Conservation (phyloP, 2,888 invertebrate genomes). For the Gari tellinella region DNA sequence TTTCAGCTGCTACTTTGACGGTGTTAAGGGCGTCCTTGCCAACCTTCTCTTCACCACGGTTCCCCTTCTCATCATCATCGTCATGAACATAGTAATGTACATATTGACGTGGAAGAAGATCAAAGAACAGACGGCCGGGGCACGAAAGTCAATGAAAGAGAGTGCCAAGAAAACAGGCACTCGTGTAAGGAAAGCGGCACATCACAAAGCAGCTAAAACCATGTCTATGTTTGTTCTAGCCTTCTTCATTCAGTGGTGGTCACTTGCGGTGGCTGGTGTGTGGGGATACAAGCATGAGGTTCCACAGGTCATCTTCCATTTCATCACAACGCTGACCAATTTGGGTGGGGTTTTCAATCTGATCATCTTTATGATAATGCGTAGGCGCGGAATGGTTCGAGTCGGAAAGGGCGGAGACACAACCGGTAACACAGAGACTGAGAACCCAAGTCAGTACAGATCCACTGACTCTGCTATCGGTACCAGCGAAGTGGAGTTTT, state of each 20-base stretch:
- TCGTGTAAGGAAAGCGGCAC: not conserved
- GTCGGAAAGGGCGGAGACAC: too few species aligned
- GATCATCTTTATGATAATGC: constrained; percentile 47
- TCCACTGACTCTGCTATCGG: too few species aligned
- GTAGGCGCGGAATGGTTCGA: constrained; percentile 3
- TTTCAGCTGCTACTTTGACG: constrained; percentile 65
- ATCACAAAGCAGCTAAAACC: constrained; percentile 48
- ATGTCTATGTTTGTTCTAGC: constrained; percentile 60
- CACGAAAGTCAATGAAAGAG: constrained; percentile 18
- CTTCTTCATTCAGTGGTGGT: constrained; percentile 62
- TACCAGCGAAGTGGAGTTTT: too few species aligned
- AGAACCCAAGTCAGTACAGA: too few species aligned
- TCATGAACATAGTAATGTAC: constrained; percentile 55
- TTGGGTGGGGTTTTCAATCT: constrained; percentile 56
- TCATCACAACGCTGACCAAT: constrained; percentile 58
- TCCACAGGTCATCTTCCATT: constrained; percentile 51
- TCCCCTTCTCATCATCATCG: constrained; percentile 42
- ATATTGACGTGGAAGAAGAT: constrained; percentile 60
- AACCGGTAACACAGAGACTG: too few species aligned
- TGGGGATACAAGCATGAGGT: constrained; percentile 45
- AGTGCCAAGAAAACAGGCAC: constrained; percentile 41
- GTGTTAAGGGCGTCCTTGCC: constrained; percentile 51
- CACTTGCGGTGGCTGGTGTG: constrained; percentile 52
- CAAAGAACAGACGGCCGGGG: constrained; percentile 31
- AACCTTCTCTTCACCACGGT: constrained; percentile 61